Conservation (phyloP, 2,888 invertebrate species). For the Drosophila dives region DNA sequence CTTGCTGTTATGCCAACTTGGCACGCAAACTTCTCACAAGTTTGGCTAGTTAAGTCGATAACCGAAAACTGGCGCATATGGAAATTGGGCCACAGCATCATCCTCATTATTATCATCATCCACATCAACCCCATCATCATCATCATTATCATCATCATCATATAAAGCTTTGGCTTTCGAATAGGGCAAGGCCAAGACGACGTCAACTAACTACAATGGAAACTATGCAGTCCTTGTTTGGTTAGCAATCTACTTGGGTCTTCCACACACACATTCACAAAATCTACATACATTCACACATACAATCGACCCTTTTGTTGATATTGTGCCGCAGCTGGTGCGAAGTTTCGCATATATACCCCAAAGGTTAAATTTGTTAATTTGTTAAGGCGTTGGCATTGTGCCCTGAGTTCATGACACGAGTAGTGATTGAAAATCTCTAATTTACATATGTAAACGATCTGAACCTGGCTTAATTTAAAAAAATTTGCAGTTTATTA, state of each 20-base stretch:
- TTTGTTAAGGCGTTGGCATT: constrained; percentile 64
- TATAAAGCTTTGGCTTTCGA: constrained; percentile 41
- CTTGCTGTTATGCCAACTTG: constrained; percentile 72
- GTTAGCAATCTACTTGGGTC: constrained; percentile 68
- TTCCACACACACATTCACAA: constrained; percentile 27
- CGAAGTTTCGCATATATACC: constrained; percentile 65
- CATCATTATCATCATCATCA: constrained; percentile 11
- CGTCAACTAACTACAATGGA: constrained; percentile 44
- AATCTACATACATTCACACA: neutral
- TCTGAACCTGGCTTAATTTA: constrained; percentile 5
- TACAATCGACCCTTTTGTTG: constrained; percentile 57
- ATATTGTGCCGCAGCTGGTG: constrained; percentile 69
- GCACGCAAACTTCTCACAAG: constrained; percentile 75
- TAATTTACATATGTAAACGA: constrained; percentile 25
- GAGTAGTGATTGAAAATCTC: constrained; percentile 25
- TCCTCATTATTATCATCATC: constrained; percentile 23
- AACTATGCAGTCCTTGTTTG: constrained; percentile 67
- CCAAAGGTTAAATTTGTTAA: constrained; percentile 71
- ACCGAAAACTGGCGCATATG: constrained; percentile 67
- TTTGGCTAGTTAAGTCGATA: constrained; percentile 74
- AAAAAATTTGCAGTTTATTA: neutral
- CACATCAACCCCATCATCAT: constrained; percentile 12
- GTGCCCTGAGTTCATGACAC: constrained; percentile 18
- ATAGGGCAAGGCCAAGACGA: constrained; percentile 58
- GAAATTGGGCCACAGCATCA: constrained; percentile 68